Base-by-base conservation (phyloP, 2,797 vertebrate genomes). In the Smutsia gigantea region DNA sequence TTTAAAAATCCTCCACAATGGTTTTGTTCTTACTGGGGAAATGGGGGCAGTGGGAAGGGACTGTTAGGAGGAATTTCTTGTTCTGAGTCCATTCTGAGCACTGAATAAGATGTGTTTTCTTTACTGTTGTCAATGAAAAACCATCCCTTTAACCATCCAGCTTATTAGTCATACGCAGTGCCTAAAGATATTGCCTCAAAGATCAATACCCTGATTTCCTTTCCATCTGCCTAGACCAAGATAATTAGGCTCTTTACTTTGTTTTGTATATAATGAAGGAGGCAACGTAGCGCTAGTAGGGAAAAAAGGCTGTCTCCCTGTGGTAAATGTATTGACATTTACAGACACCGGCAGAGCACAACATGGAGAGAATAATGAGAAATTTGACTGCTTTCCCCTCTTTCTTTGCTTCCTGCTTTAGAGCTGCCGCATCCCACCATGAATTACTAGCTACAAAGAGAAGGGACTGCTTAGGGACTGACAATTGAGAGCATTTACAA, bases 401-500 rank as follows among this genome's bases (percentile, higher is more conserved):
- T 93, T 96, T 57, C 69, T 86, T 93, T 59, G 83, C 75, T 93
- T 96, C 79, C 93, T 82, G 90, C 55, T 69, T 96, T 96, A 72
- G 71, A 81, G n/a, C 87, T 95, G 82, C 71, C 84, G 84, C 95
- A 95, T 97, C 97, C 98, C 97, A 97, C 88, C 82, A 95, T 98
- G 97, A 98, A 98, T 98, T 98, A 97, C 95, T 90, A 95, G 82
- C 91, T 98, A 97, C 97, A 98, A 98, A 98, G 98, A 97, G 92
- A 97, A 97, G 88, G 49, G 90, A 89, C 97, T 96, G 90, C 97
- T 98, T 98, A 98, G 97, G 97, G 95, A 97, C 97, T 98, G 98
- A 97, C 97, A 98, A 97, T 94, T 96, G 98, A 98, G 97, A 98
- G 94, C 97, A 98, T 98, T 98, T 98, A 97, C 98, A 98, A 98